phyloP scores from a whole-genome alignment of 1,140 invertebrate genomes.

The Hypothenemus hampei region DNA sequence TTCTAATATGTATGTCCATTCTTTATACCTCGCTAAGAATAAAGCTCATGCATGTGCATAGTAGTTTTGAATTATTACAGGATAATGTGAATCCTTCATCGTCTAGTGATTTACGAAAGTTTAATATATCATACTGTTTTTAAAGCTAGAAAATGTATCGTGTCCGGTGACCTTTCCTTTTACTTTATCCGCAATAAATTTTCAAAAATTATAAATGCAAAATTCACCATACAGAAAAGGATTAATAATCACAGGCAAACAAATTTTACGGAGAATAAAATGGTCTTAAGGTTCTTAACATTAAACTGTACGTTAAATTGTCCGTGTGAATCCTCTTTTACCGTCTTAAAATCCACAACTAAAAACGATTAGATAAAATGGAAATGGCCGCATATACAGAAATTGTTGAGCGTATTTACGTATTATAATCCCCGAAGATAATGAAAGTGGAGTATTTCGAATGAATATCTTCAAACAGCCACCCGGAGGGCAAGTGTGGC shows the following conservation, averaged over 20 bases:
- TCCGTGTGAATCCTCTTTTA: conserved; percentile 17
- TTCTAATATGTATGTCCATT: neutral
- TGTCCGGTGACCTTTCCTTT: conserved; percentile 2
- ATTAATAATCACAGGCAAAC: no score
- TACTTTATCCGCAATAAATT: no score
- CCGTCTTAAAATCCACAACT: conserved; percentile 23
- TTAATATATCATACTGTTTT: conserved; percentile 14
- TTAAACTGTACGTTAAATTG: conserved; percentile 21
- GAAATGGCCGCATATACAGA: conserved; percentile 23
- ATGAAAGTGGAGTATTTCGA: conserved; percentile 30
- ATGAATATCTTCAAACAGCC: conserved; percentile 31
- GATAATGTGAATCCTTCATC: conserved; percentile 14
- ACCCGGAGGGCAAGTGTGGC: conserved; percentile 6
- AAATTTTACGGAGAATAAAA: no score
- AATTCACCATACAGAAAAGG: no score
- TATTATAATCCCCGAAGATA: conserved; percentile 33
- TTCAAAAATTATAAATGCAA: no score
- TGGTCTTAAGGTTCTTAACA: conserved; percentile 9
- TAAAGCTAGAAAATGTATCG: conserved; percentile 2
- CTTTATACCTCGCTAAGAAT: neutral
- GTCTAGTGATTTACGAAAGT: conserved; percentile 11
- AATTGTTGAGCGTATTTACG: conserved; percentile 31
- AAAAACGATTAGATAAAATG: conserved; percentile 26
- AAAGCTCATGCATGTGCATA: conserved; percentile 4
- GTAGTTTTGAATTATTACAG: conserved; percentile 14